A percentile compares a stretch with the other conserved stretches of the same genome.
phyloP scores from a whole-genome alignment of 2,797 vertebrate genomes.

The Cyclura pinguis region DNA sequence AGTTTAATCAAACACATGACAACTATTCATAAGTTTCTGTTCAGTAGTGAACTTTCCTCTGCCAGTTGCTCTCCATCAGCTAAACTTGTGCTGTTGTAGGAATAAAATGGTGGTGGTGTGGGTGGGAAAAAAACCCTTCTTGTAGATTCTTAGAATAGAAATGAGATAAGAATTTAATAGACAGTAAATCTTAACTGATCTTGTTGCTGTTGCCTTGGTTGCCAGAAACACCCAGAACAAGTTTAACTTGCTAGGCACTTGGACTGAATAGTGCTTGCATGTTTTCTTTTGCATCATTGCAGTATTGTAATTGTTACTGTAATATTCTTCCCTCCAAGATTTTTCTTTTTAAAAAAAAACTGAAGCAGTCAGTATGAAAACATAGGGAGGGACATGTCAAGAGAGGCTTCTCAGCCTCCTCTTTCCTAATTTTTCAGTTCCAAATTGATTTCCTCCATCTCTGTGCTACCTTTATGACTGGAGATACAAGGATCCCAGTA shows the following conservation, averaged over 20 bases:
- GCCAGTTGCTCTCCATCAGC: background rate
- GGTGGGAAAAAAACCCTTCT: background rate
- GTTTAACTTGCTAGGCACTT: constrained; percentile 18
- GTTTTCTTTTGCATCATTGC: background rate
- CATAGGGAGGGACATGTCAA: background rate
- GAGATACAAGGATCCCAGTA: background rate
- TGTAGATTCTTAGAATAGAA: background rate
- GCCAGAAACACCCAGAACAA: constrained; percentile 16
- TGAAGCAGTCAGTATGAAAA: background rate
- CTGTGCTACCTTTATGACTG: background rate
- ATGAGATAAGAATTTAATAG: background rate
- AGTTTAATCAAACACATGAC: background rate
- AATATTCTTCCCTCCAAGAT: background rate
- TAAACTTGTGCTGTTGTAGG: background rate
- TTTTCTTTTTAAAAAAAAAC: background rate
- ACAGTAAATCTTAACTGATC: background rate
- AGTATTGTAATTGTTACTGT: background rate
- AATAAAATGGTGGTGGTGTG: background rate
- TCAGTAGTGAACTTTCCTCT: background rate
- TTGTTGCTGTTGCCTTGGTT: background rate
- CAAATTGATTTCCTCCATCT: too few species aligned
- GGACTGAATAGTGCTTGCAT: background rate
- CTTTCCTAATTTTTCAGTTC: background rate
- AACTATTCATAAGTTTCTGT: background rate
- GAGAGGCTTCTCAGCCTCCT: background rate